phyloP scores from a whole-genome alignment of 2,888 invertebrate genomes.

The Vannuccia rotundouncinata region DNA sequence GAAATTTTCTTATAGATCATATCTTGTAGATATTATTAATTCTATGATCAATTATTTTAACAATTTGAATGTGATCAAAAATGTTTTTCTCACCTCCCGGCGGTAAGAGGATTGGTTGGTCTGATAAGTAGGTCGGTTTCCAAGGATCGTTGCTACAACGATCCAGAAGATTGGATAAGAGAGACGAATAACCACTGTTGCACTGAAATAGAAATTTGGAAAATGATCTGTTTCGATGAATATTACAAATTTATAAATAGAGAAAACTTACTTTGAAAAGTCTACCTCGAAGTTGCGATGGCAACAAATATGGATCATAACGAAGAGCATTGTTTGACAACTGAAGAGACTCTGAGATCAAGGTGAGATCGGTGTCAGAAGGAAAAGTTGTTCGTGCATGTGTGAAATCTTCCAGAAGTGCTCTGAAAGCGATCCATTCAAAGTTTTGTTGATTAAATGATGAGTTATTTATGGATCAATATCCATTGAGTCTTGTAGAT shows the following conservation, averaged over 20 bases:
- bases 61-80: too few species aligned
- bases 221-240: too few species aligned
- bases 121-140: background rate
- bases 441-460: too few species aligned
- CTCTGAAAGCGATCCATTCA: constrained; percentile 40
- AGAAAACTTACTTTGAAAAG: background rate
- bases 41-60: too few species aligned
- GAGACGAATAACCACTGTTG: background rate
- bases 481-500: background rate
- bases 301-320: constrained; percentile 41
- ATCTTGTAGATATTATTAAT: too few species aligned
- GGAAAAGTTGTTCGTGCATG: constrained; percentile 42
- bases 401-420: constrained; percentile 44
- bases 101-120: background rate
- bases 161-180: background rate
- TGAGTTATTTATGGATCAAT: background rate
- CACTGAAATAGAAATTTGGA: background rate
- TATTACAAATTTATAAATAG: too few species aligned
- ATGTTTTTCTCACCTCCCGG: background rate
- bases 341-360: constrained; percentile 44
- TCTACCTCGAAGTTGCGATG: constrained; percentile 41
- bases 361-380: constrained; percentile 42
- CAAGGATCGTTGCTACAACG: background rate
- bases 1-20: too few species aligned
- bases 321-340: constrained; percentile 45